phyloP scores from a whole-genome alignment of 2,797 vertebrate genomes.

The Mus caroli region DNA sequence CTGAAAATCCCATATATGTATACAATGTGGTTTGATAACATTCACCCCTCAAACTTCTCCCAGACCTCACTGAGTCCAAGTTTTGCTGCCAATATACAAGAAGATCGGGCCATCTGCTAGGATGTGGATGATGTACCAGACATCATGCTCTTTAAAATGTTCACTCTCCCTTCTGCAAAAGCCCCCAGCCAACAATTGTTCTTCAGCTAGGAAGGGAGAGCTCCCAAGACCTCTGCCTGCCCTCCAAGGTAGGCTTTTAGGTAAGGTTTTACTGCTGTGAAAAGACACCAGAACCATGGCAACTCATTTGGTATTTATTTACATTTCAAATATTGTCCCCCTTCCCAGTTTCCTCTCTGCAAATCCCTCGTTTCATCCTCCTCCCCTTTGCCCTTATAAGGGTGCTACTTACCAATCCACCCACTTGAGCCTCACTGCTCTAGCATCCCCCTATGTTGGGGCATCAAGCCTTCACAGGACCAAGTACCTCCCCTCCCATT shows the following conservation, averaged over 20 bases:
- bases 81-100: neutral
- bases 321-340: neutral
- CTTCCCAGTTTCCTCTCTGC: rapidly evolving
- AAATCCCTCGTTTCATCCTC: neutral
- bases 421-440: neutral
- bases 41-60: neutral
- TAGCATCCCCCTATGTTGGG: neutral
- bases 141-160: neutral
- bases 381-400: neutral
- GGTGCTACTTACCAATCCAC: neutral
- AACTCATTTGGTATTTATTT: neutral
- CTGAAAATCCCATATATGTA: neutral
- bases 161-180: neutral
- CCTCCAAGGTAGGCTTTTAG: neutral
- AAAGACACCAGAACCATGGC: neutral
- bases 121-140: neutral
- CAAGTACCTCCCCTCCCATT: neutral
- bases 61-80: neutral
- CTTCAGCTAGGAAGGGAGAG: neutral
- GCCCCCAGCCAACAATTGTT: neutral
- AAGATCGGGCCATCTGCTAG: neutral
- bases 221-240: neutral
- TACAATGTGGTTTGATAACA: neutral
- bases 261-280: neutral
- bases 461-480: neutral